Evolutionary conservation across 2,888 invertebrate genomes (phyloP).

Genomic region (Papilio demoleus): DNA sequence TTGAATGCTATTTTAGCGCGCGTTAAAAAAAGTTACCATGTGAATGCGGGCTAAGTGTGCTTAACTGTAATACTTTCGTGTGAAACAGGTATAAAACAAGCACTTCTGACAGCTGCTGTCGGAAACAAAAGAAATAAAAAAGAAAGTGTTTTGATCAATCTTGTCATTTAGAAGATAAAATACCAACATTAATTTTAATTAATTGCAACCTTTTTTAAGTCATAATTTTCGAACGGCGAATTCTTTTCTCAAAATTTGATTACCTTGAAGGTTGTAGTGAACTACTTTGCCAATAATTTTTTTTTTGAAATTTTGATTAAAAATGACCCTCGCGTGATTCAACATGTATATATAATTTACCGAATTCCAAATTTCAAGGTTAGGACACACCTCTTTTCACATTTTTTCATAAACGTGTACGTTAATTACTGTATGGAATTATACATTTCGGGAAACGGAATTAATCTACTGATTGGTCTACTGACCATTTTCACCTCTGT

Average conservation of each 20-base stretch:
- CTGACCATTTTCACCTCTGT: not conserved
- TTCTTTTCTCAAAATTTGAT: conserved; percentile 9
- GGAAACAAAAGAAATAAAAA: conserved; percentile 17
- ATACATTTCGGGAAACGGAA: not conserved
- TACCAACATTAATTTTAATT: not conserved
- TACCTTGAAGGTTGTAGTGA: not conserved
- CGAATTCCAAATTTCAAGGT: not conserved
- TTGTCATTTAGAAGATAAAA: conserved; percentile 13
- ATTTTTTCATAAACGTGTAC: not conserved
- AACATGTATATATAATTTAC: not conserved
- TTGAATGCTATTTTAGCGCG: too few species aligned
- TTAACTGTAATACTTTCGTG: not conserved
- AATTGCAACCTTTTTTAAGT: not conserved
- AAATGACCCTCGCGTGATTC: not conserved
- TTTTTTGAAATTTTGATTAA: not conserved
- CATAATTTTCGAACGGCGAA: not conserved
- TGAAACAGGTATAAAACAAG: not conserved
- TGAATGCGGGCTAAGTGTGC: too few species aligned
- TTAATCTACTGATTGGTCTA: not conserved
- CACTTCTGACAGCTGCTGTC: conserved; percentile 9
- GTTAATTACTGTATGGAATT: too few species aligned
- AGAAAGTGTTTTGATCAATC: conserved; percentile 11
- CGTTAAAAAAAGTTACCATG: too few species aligned
- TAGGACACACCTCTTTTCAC: not conserved
- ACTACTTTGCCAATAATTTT: not conserved